Evolutionary conservation across 2,113 vertebrate species (phyloP).

Genomic region (Vimba vimba): DNA sequence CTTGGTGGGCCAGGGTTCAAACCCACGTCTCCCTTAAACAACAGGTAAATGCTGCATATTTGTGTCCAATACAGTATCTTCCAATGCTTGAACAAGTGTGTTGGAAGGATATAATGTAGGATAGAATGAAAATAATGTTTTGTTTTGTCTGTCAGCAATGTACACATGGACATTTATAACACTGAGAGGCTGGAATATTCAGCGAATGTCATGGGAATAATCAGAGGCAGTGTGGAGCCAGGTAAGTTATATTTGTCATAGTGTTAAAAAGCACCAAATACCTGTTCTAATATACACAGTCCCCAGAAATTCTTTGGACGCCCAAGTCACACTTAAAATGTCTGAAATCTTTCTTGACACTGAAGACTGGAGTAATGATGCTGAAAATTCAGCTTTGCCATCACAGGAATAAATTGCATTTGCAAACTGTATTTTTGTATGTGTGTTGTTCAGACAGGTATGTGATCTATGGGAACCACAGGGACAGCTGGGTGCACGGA

Average conservation of each 20-base stretch:
- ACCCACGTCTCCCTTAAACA: slow-evolving; percentile 55
- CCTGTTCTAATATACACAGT: neutral
- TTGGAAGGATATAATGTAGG: neutral
- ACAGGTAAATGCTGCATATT: slow-evolving; percentile 66
- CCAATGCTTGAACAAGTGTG: neutral
- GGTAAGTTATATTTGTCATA: slow-evolving; percentile 70
- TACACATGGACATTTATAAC: slow-evolving; percentile 81
- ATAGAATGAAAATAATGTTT: neutral
- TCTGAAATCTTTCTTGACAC: neutral
- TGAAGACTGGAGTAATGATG: neutral
- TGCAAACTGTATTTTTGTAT: neutral
- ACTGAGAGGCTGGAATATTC: slow-evolving; percentile 71
- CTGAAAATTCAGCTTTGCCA: too few species aligned
- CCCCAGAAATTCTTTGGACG: neutral
- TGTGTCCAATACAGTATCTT: neutral
- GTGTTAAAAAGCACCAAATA: neutral
- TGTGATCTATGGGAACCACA: slow-evolving; percentile 89
- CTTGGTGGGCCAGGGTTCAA: slow-evolving; percentile 83
- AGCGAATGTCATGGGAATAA: slow-evolving; percentile 88
- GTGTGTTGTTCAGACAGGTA: slow-evolving; percentile 80
- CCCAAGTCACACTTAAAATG: neutral
- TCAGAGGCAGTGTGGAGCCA: slow-evolving; percentile 85
- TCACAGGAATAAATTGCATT: neutral
- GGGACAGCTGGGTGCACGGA: slow-evolving; percentile 91
- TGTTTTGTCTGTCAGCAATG: slow-evolving; percentile 71